Conservation (phyloP, 2,113 vertebrate genomes). For the Pyxicephalus adspersus region DNA sequence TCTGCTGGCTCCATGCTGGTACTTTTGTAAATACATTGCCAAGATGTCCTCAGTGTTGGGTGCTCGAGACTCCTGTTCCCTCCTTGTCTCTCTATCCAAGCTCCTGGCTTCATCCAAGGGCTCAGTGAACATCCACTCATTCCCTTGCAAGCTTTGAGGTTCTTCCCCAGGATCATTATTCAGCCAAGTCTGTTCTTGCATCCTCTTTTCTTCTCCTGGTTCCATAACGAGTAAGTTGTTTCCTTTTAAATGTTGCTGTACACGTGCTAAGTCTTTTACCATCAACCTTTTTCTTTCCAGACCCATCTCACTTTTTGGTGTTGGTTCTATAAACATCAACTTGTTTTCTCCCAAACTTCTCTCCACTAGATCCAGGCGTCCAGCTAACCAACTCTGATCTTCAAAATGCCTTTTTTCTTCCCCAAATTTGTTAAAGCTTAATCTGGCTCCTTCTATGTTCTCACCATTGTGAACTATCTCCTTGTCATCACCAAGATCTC, state of each 20-base stretch:
- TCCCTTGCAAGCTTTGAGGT: background rate
- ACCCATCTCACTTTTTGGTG: background rate
- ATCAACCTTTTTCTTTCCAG: background rate
- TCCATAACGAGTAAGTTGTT: background rate
- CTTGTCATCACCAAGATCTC: background rate
- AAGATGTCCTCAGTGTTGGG: background rate
- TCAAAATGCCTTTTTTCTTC: too few species aligned
- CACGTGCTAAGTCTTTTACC: background rate
- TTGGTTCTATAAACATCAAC: too few species aligned
- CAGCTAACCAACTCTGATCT: too few species aligned
- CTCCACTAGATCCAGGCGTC: too few species aligned
- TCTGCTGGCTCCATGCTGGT: slow-evolving; percentile 17
- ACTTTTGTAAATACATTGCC: background rate
- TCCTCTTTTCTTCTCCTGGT: background rate
- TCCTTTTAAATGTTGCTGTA: background rate
- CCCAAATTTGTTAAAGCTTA: background rate
- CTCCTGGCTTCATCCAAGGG: background rate
- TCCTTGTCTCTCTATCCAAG: background rate
- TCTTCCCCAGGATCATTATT: background rate
- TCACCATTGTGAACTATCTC: background rate
- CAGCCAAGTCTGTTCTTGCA: background rate
- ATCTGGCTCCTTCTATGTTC: background rate
- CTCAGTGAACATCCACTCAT: background rate
- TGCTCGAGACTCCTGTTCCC: background rate
- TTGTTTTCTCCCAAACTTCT: too few species aligned